A percentile compares a stretch with the other conserved stretches of the same genome.
Conservation (phyloP, 2,888 invertebrate species). For the Liopterus haemorrhoidalis region DNA sequence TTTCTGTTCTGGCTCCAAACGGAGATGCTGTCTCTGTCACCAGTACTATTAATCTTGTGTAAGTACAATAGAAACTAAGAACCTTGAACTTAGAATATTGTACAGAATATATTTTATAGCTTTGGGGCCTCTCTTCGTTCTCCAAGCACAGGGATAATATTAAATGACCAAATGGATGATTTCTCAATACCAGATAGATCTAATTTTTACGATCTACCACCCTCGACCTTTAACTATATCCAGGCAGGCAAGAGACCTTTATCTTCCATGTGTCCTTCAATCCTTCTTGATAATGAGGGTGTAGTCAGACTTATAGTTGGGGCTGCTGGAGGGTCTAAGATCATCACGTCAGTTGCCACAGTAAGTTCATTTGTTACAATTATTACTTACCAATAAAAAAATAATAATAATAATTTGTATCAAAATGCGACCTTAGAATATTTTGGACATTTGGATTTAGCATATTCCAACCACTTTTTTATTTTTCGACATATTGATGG, state of each 20-base stretch:
- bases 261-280: slow-evolving; percentile 85
- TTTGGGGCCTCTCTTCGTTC: slow-evolving; percentile 78
- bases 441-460: too few species aligned
- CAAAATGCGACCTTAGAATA: too few species aligned
- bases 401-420: too few species aligned
- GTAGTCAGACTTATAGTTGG: slow-evolving; percentile 64
- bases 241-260: slow-evolving; percentile 75
- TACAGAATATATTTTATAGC: slow-evolving; percentile 47
- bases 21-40: slow-evolving; percentile 90
- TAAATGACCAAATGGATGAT: slow-evolving; percentile 88
- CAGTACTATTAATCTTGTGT: slow-evolving; percentile 83
- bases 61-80: slow-evolving; percentile 45
- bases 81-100: neutral
- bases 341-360: slow-evolving; percentile 72
- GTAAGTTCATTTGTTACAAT: slow-evolving; percentile 54
- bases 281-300: slow-evolving; percentile 61
- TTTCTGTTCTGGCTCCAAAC: slow-evolving; percentile 72
- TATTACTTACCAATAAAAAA: too few species aligned
- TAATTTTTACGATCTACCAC: slow-evolving; percentile 67
- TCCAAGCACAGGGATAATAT: slow-evolving; percentile 68
- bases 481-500: too few species aligned
- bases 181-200: slow-evolving; percentile 65
- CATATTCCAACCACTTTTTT: too few species aligned
- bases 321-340: slow-evolving; percentile 86
- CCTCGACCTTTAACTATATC: slow-evolving; percentile 80